Conservation (phyloP, 1,140 invertebrate species). For the Atopsyche davidsoni region DNA sequence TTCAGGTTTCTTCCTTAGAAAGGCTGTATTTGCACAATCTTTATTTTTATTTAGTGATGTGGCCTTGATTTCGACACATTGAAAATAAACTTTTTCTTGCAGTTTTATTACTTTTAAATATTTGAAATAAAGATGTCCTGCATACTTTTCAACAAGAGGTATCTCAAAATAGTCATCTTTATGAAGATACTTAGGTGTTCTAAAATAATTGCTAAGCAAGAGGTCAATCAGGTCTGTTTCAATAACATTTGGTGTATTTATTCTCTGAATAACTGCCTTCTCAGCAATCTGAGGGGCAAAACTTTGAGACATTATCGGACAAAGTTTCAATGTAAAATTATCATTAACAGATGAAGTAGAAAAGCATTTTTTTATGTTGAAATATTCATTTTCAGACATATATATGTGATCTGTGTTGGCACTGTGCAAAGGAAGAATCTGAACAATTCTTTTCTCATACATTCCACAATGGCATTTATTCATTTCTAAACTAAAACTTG, state of each 20-base stretch:
- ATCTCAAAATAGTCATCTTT: slow-evolving; percentile 42
- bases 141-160: slow-evolving; percentile 37
- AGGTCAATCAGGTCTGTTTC: slow-evolving; percentile 43
- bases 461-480: too few species aligned
- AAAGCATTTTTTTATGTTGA: slow-evolving; percentile 20
- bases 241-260: slow-evolving; percentile 32
- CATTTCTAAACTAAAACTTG: too few species aligned
- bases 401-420: slow-evolving; percentile 5
- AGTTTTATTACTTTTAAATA: slow-evolving; percentile 41
- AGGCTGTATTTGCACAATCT: too few species aligned
- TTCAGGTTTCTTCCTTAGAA: slow-evolving; percentile 7
- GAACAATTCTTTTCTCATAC: slow-evolving; percentile 26
- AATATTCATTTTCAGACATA: slow-evolving; percentile 16
- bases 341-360: background rate
- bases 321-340: slow-evolving; percentile 18
- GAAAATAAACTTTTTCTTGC: slow-evolving; percentile 38
- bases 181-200: slow-evolving; percentile 40
- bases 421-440: slow-evolving; percentile 20
- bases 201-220: slow-evolving; percentile 43
- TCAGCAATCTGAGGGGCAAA: slow-evolving; percentile 20
- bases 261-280: slow-evolving; percentile 17
- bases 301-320: slow-evolving; percentile 7
- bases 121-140: slow-evolving; percentile 40
- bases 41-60: too few species aligned
- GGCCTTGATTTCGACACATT: slow-evolving; percentile 37